Conservation (phyloP, 2,113 vertebrate genomes). For the Centropristis striata region DNA sequence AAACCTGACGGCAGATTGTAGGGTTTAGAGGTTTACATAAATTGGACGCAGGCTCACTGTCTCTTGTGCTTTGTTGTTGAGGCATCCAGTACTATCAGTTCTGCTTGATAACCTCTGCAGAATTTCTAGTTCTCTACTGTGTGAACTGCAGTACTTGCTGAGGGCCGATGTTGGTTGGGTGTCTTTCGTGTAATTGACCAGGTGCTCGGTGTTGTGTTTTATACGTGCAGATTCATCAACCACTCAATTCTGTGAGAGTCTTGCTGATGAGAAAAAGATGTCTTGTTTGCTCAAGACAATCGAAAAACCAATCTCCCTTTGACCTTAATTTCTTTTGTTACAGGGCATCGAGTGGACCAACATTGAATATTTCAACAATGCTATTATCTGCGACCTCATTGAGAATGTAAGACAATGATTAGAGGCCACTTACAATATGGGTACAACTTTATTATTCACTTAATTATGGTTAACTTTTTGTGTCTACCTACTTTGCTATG, state of each 20-base stretch:
- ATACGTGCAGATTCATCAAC: background rate
- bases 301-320: conserved; percentile 17
- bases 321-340: conserved; percentile 70
- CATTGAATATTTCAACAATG: conserved; percentile 99
- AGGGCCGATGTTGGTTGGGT: background rate
- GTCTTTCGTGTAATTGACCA: background rate
- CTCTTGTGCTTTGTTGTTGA: background rate
- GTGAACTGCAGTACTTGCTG: background rate
- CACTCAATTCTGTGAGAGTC: background rate
- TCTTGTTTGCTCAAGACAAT: conserved; percentile 5
- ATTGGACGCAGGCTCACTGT: background rate
- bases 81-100: background rate
- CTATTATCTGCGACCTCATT: conserved; percentile 98
- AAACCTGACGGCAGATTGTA: too few relatives aligned
- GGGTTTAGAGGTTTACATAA: background rate
- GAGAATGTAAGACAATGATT: conserved; percentile 93
- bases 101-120: background rate
- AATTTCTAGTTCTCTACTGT: background rate
- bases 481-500: background rate
- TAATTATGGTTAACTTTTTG: background rate
- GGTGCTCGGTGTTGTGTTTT: background rate
- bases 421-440: background rate
- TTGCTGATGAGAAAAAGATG: background rate
- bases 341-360: conserved; percentile 99
- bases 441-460: background rate